Conservation (phyloP, 2,888 invertebrate genomes). For the Priocnemis perturbator region DNA sequence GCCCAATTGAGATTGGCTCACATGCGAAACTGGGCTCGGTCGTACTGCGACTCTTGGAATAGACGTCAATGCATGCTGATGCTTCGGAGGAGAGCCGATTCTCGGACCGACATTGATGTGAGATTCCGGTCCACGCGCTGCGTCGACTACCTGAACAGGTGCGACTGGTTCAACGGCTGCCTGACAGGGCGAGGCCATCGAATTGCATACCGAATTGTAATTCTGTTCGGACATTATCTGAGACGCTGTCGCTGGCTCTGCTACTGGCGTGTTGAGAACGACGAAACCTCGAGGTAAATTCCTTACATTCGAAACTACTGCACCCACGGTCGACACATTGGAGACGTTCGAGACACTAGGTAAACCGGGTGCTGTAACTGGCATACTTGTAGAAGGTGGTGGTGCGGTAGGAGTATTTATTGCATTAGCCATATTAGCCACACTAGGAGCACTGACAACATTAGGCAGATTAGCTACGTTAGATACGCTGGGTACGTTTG, state of each 20-base stretch:
- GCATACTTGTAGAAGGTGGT: slow-evolving; percentile 67
- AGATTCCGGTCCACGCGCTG: slow-evolving; percentile 40
- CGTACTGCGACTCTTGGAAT: slow-evolving; percentile 71
- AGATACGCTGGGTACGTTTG: slow-evolving; percentile 54
- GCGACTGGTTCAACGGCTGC: slow-evolving; percentile 48
- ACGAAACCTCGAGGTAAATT: slow-evolving; percentile 59
- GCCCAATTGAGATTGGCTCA: slow-evolving; percentile 48
- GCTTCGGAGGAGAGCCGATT: slow-evolving; percentile 50
- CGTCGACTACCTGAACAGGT: slow-evolving; percentile 50
- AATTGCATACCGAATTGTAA: slow-evolving; percentile 53
- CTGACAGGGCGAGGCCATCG: slow-evolving; percentile 52
- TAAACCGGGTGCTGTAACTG: slow-evolving; percentile 37
- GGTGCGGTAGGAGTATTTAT: slow-evolving; percentile 59
- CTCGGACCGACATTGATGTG: slow-evolving; percentile 40
- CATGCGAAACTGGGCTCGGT: slow-evolving; percentile 66
- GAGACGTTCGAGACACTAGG: slow-evolving; percentile 45
- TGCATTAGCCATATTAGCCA: slow-evolving; percentile 76
- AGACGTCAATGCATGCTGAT: slow-evolving; percentile 56
- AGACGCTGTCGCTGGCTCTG: slow-evolving; percentile 51
- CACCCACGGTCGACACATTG: slow-evolving; percentile 43
- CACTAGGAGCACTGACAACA: slow-evolving; percentile 58
- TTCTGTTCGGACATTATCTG: slow-evolving; percentile 52
- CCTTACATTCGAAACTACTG: slow-evolving; percentile 30
- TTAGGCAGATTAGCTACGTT: slow-evolving; percentile 40
- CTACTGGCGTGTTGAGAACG: slow-evolving; percentile 63